Evolutionary conservation across 1,140 invertebrate genomes (phyloP).

Genomic region (Holotrichia oblita): DNA sequence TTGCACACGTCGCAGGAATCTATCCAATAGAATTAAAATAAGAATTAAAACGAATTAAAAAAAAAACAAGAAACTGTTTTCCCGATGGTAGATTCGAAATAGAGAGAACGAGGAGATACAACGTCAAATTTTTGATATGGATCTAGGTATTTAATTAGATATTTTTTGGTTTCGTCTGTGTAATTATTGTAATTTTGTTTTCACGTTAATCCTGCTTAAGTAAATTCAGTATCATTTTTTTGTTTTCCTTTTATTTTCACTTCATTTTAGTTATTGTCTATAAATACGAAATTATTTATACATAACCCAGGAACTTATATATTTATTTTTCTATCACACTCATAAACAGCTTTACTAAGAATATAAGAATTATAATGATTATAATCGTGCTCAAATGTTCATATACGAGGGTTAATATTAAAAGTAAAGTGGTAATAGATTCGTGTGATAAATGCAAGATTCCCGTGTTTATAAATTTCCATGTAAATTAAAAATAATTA

Average conservation of each 20-base stretch:
- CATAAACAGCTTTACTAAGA: constrained; percentile 19
- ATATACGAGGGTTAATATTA: constrained; percentile 19
- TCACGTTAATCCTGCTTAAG: not conserved
- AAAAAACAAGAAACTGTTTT: not conserved
- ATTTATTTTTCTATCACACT: constrained; percentile 24
- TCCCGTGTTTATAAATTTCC: no score
- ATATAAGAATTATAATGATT: not conserved
- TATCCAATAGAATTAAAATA: constrained; percentile 46
- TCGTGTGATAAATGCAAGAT: no score
- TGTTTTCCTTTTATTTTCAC: no score
- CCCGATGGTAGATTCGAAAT: not conserved
- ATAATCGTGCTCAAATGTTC: not conserved
- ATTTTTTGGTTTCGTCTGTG: constrained; percentile 26
- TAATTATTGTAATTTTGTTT: not conserved
- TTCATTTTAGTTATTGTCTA: constrained; percentile 17
- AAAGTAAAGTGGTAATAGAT: not conserved
- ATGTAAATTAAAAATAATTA: no score
- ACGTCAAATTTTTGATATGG: not conserved
- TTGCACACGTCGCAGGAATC: constrained; percentile 55
- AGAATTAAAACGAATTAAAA: not conserved
- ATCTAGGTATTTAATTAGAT: not conserved
- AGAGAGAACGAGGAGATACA: not conserved
- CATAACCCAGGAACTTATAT: constrained; percentile 37
- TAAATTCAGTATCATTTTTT: constrained; percentile 18
- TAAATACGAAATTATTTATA: constrained; percentile 9